Conservation (phyloP, 2,888 invertebrate genomes). For the Phrixothrix hirtus region DNA sequence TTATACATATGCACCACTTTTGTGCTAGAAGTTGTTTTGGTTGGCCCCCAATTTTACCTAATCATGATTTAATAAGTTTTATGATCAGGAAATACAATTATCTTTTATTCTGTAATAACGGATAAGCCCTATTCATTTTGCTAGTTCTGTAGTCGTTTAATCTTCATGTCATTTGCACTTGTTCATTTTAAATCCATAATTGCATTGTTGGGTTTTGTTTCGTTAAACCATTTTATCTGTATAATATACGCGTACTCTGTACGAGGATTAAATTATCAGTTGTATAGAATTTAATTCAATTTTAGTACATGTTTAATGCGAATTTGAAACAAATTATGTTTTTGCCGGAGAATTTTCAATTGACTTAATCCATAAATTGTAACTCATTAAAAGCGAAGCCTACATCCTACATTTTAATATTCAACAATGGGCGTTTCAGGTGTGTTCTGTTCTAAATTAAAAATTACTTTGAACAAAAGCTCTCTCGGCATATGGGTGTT, state of each 20-base stretch:
- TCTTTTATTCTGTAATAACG: too few species aligned
- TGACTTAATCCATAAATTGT: too few species aligned
- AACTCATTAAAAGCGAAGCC: too few species aligned
- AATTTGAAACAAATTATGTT: too few species aligned
- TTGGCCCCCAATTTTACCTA: too few species aligned
- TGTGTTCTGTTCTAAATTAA: neutral
- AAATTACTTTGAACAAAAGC: neutral
- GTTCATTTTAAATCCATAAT: neutral
- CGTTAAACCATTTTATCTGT: neutral
- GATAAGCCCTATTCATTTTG: too few species aligned
- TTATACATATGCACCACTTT: too few species aligned
- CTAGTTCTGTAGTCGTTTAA: neutral
- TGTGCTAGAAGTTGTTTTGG: too few species aligned
- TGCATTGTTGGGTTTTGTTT: neutral
- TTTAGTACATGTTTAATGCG: neutral
- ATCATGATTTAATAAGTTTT: too few species aligned
- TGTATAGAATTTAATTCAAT: neutral
- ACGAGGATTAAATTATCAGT: neutral
- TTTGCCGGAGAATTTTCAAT: too few species aligned
- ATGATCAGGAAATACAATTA: too few species aligned
- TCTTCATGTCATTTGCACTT: slow-evolving; percentile 1
- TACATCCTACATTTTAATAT: too few species aligned
- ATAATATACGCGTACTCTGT: neutral
- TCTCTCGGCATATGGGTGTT: neutral
- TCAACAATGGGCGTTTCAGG: neutral